Conservation (phyloP, 2,797 vertebrate species). For the Sebastes diploproa region DNA sequence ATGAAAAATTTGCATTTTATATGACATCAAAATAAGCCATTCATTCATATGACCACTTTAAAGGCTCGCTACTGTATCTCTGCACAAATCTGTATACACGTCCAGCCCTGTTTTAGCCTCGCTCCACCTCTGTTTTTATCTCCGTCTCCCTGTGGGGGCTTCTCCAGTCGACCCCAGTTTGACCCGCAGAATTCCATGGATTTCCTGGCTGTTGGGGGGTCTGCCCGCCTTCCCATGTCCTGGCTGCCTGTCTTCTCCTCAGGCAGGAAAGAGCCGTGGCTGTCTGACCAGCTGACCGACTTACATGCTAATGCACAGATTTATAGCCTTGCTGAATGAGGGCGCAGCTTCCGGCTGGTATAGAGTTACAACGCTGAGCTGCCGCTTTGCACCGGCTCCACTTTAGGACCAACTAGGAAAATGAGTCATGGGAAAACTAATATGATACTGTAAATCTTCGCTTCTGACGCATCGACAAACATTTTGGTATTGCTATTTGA, state of each 20-base stretch:
- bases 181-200: conserved; percentile 71
- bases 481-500: not conserved
- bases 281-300: conserved; percentile 56
- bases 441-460: not conserved
- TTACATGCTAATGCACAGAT: conserved; percentile 55
- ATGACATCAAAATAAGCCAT: not conserved
- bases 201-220: conserved; percentile 69
- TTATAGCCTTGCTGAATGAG: conserved; percentile 49
- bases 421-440: conserved; percentile 11
- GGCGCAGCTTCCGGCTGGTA: conserved; percentile 30
- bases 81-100: conserved; percentile 3
- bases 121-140: conserved; percentile 43
- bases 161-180: conserved; percentile 53
- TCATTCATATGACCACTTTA: not conserved
- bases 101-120: conserved; percentile 2
- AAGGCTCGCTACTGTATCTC: not conserved
- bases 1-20: not conserved
- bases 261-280: conserved; percentile 46
- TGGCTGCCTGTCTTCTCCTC: conserved; percentile 35
- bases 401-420: conserved; percentile 7
- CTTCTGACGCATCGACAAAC: not conserved
- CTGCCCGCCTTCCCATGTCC: conserved; percentile 30
- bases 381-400: conserved; percentile 18
- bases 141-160: conserved; percentile 49
- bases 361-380: conserved; percentile 37